These are phyloP conservation scores for Sebastes matsubarae DNA, from an alignment of 2,797 vertebrate genomes.

Conservation along the genomic window DNA sequence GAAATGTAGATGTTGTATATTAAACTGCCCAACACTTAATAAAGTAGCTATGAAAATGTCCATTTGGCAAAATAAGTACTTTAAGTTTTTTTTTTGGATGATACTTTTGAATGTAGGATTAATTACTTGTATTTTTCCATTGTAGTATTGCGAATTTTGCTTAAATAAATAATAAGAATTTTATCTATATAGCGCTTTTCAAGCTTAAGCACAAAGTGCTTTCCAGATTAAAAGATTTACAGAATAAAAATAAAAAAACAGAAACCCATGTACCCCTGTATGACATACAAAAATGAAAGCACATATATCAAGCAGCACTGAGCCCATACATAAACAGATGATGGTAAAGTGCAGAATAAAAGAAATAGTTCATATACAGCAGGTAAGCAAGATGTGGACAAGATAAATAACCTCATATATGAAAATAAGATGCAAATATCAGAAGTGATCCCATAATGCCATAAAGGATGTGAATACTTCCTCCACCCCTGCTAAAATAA, in stretches of 20 bases:
- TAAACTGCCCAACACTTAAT: not conserved
- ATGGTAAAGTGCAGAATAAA: no score
- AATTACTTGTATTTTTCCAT: not conserved
- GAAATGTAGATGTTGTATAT: not conserved
- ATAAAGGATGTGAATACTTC: not conserved
- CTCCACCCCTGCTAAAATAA: not conserved
- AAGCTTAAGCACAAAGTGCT: no score
- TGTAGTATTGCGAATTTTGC: not conserved
- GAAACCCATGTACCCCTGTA: no score
- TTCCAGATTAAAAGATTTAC: no score
- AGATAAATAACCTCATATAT: no score
- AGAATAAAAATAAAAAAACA: fast-evolving
- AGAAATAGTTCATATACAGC: no score
- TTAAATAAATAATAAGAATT: not conserved
- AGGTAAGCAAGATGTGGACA: no score
- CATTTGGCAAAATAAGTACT: not conserved
- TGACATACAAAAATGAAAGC: no score
- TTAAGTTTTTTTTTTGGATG: not conserved
- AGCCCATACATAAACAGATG: no score
- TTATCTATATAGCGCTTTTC: fast-evolving
- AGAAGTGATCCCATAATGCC: no score
- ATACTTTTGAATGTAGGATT: not conserved
- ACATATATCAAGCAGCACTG: no score
- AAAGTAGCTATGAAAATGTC: not conserved
- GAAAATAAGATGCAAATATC: no score